Percentiles rank a stretch among this genome's conserved stretches.
These are phyloP conservation scores for Strigamia maritima DNA, from an alignment of 2,888 invertebrate species.

Conservation along the genomic window DNA sequence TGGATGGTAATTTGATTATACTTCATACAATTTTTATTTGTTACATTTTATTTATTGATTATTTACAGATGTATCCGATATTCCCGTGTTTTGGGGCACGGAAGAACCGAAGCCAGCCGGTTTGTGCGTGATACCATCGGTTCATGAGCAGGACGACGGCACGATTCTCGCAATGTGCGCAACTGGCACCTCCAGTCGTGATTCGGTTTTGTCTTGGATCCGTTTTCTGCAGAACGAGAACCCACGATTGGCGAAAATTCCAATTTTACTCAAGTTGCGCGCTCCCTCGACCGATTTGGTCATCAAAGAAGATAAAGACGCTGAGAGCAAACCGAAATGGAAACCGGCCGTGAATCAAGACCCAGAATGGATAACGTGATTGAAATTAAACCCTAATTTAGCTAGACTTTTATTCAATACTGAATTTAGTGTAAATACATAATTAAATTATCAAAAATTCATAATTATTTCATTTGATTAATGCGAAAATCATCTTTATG, in stretches of 20 bases:
- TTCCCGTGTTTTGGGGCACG: slow-evolving; percentile 46
- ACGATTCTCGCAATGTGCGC: slow-evolving; percentile 82
- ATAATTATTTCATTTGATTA: no score
- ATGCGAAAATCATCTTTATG: no score
- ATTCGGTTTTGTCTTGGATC: slow-evolving; percentile 90
- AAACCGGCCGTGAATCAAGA: background rate
- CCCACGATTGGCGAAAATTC: slow-evolving; percentile 67
- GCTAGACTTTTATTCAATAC: no score
- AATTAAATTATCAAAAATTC: no score
- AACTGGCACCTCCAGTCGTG: slow-evolving; percentile 84
- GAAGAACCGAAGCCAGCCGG: slow-evolving; percentile 15
- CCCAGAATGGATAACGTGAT: background rate
- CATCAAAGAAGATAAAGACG: slow-evolving; percentile 28
- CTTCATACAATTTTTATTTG: background rate
- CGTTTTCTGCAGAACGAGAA: slow-evolving; percentile 72
- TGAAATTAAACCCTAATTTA: no score
- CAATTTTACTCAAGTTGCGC: slow-evolving; percentile 78
- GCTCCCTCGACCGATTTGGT: slow-evolving; percentile 58
- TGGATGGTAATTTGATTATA: slow-evolving; percentile 49
- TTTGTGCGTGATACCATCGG: slow-evolving; percentile 59
- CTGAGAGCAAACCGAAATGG: background rate
- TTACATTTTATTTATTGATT: background rate
- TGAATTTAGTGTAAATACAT: no score
- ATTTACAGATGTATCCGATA: slow-evolving; percentile 62
- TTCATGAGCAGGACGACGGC: slow-evolving; percentile 92